phyloP scores from a whole-genome alignment of 1,140 invertebrate genomes.

The Polypedilum vanderplanki region DNA sequence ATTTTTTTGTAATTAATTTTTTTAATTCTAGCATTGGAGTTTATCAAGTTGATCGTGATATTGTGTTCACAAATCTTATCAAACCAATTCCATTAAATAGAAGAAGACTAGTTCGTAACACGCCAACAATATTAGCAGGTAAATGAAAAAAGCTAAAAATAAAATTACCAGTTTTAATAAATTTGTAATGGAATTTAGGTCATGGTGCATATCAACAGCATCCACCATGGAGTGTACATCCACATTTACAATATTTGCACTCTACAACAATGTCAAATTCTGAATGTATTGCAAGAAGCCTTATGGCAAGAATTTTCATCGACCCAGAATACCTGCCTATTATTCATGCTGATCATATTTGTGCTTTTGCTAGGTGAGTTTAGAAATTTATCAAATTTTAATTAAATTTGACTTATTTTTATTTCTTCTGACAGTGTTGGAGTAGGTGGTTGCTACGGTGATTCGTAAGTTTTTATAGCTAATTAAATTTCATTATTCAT shows the following conservation, averaged over 20 bases:
- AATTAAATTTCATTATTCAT: conserved; percentile 6
- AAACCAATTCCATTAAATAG: background rate
- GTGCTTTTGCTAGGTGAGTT: background rate
- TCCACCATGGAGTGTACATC: background rate
- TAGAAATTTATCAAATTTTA: background rate
- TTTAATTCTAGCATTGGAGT: background rate
- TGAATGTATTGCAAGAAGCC: background rate
- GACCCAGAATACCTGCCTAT: background rate
- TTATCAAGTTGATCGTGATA: background rate
- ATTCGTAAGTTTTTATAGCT: background rate
- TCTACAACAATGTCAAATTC: conserved; percentile 3
- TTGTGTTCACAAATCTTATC: background rate
- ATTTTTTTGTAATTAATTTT: background rate
- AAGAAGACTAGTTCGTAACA: background rate
- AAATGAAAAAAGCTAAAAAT: too few species aligned
- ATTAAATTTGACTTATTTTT: background rate
- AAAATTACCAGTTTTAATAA: too few species aligned
- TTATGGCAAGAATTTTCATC: background rate
- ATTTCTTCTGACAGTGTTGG: background rate
- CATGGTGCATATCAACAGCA: background rate
- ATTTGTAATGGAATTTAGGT: background rate
- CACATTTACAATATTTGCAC: background rate
- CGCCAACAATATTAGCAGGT: background rate
- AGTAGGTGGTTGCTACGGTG: conserved; percentile 1
- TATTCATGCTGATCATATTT: conserved; percentile 5